Base-by-base conservation (phyloP, 2,888 invertebrate genomes). In the Azorinus chamasolen region DNA sequence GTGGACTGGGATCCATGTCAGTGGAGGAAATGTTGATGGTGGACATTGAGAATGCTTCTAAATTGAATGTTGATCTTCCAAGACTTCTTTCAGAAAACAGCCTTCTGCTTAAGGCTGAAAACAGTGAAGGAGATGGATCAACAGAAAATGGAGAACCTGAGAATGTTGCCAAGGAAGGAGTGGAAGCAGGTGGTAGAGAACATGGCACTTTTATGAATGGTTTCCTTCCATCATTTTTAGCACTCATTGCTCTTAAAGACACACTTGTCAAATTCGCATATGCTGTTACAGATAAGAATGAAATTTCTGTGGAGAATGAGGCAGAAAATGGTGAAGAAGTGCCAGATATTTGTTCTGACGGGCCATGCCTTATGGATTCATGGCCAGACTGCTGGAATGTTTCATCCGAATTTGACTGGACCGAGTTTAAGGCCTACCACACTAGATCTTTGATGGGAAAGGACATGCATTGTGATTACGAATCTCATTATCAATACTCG, bases 231-330 rank as follows among this genome's bases (percentile, higher is more conserved):
- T 81, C 80, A 51, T 65, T 87, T n/a, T 70, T 85, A 46, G 80
- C 87, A 3, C 72, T 87, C 14, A 50, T 87, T 37, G 80, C 87
- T 2, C 54, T 87, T 12, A 86, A 85, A 43, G 79, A 84, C 24
- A 71, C 81, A 14, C 50, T 86, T 41, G 45, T 83, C 4, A 71
- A 83, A 50, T 87, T 84, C 75, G 16, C 61, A 2, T 43, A 50
- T 39, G 24, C 24, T 25, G 27, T 24, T n/a, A n/a, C 43, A n/a
- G 58, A 74, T 32, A 46, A 45, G 6, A 27, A 39, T 18, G 22
- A 74, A 16, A 32, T 39, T 45, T 54, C 57, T 37, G n/a, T 22
- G 12, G 50, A 51, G 22, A 39, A 48, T 12, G 53, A 37, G 20
- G 4, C 32, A 6, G 10, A 10, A 6, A 32, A 32, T 10, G 32